Percentiles rank a stretch among this genome's conserved stretches.
These are phyloP conservation scores for Sciurus niger DNA, from an alignment of 2,113 vertebrate genomes.

Conservation along the genomic window DNA sequence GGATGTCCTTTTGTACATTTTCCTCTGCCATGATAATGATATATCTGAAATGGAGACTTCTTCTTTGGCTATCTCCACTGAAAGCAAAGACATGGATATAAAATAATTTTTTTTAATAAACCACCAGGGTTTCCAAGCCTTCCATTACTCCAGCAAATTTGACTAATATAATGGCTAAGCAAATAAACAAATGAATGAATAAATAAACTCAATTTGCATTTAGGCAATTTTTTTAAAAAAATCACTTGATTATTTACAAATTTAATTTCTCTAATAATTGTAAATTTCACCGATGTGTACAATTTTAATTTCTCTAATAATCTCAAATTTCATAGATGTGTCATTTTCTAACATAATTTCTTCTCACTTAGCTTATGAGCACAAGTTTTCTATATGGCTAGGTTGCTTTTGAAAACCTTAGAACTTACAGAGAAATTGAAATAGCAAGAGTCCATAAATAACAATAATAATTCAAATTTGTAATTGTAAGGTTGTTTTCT, in stretches of 20 bases:
- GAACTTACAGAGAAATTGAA: not conserved
- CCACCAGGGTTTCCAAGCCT: not conserved
- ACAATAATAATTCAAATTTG: not conserved
- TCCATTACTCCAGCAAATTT: not conserved
- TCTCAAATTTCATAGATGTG: not conserved
- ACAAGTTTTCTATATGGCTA: not conserved
- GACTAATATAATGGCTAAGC: not conserved
- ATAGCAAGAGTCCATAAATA: not conserved
- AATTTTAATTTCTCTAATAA: not conserved
- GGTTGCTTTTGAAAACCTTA: not conserved
- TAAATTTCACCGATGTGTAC: not conserved
- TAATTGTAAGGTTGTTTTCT: not conserved
- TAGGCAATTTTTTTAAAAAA: not conserved
- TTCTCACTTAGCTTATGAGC: not conserved
- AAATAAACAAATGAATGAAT: not conserved
- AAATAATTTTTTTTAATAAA: conserved; percentile 34
- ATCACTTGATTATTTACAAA: not conserved
- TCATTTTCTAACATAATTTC: not conserved
- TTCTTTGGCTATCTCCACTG: not conserved
- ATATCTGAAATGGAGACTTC: not conserved
- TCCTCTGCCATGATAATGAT: not conserved
- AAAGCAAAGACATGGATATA: not conserved
- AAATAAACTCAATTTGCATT: not conserved
- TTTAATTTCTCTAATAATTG: conserved; percentile 15
- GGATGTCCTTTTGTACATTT: not conserved